Evolutionary conservation across 2,113 vertebrate genomes (phyloP).

Genomic region (Otolemur garnettii): DNA sequence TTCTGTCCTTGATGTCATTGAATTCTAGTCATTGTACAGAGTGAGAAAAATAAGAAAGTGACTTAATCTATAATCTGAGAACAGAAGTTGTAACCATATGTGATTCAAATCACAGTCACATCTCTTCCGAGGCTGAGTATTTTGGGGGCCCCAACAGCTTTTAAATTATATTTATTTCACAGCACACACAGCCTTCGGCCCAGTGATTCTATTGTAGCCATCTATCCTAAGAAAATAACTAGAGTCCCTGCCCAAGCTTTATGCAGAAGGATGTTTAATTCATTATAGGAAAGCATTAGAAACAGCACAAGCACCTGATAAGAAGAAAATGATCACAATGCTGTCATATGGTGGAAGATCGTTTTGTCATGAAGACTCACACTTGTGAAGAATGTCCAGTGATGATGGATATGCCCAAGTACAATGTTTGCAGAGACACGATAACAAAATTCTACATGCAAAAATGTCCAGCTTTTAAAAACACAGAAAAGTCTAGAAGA

Average conservation of each 20-base stretch:
- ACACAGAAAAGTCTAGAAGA: neutral
- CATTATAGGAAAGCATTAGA: neutral
- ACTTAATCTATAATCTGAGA: no score
- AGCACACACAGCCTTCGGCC: neutral
- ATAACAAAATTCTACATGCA: neutral
- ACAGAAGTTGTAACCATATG: no score
- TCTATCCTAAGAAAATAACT: neutral
- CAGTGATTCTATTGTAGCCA: neutral
- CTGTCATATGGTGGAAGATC: neutral
- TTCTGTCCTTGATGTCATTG: no score
- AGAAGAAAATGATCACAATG: neutral
- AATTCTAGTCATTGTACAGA: no score
- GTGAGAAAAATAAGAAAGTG: no score
- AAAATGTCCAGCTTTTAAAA: neutral
- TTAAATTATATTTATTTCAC: no score
- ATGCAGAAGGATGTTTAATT: neutral
- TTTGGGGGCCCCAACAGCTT: no score
- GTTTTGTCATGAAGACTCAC: neutral
- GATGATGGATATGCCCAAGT: no score
- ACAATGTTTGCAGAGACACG: neutral
- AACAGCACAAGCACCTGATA: neutral
- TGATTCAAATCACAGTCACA: no score
- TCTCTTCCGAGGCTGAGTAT: no score
- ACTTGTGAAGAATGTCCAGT: neutral
- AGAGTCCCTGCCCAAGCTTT: neutral